A percentile compares a stretch with the other conserved stretches of the same genome.
These are phyloP conservation scores for Napeogenes sylphis DNA, from an alignment of 2,888 invertebrate species.

Conservation along the genomic window DNA sequence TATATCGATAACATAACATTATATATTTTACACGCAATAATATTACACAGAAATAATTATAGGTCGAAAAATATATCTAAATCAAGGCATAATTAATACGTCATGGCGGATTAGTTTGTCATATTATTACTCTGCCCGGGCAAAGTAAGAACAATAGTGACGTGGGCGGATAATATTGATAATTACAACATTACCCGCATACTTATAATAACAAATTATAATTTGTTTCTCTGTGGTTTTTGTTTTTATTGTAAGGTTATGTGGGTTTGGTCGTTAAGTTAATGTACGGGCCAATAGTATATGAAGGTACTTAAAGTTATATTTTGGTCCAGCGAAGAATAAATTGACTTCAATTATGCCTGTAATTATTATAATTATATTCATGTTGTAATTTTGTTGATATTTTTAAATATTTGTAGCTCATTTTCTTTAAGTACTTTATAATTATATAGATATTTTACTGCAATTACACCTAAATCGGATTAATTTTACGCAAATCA, in stretches of 20 bases:
- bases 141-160: constrained; percentile 37
- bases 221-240: constrained; percentile 27
- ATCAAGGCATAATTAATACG: neutral
- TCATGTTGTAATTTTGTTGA: neutral
- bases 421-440: neutral
- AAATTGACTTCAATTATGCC: neutral
- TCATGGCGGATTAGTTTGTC: constrained; percentile 1
- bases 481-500: constrained; percentile 29
- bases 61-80: neutral
- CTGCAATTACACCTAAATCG: neutral
- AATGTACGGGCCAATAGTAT: constrained; percentile 9
- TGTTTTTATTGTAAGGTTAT: constrained; percentile 25
- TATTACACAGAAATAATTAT: neutral
- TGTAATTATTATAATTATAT: neutral
- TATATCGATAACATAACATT: no score
- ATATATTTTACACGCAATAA: no score
- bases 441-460: neutral
- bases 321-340: neutral
- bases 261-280: constrained; percentile 24
- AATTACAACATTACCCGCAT: constrained; percentile 36
- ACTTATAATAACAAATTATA: constrained; percentile 32
- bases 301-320: neutral
- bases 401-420: neutral
- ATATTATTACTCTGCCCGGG: constrained; percentile 13
- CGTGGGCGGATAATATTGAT: constrained; percentile 39